phyloP scores from a whole-genome alignment of 2,797 vertebrate genomes.

The Manis crassicaudata region DNA sequence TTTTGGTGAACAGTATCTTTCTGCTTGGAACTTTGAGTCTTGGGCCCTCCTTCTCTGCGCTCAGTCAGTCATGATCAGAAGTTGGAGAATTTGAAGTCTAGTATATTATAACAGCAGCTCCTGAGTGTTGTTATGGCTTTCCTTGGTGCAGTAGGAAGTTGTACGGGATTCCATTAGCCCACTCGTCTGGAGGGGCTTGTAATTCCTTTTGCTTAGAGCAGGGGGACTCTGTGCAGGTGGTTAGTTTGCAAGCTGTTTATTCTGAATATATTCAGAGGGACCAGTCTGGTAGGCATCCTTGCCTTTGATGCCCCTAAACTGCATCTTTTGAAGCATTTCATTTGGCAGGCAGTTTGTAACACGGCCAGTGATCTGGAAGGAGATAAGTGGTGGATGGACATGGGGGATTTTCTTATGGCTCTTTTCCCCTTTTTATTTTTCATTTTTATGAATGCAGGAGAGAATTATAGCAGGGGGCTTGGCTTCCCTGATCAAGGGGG shows the following conservation, averaged over 20 bases:
- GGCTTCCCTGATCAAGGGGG: slow-evolving; percentile 83
- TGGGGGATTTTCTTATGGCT: slow-evolving; percentile 47
- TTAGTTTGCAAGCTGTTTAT: slow-evolving; percentile 52
- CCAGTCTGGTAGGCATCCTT: neutral
- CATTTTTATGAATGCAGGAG: slow-evolving; percentile 81
- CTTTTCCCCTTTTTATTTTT: slow-evolving; percentile 49
- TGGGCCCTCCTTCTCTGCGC: neutral
- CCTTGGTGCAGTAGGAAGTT: slow-evolving; percentile 44
- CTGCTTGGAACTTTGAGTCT: neutral
- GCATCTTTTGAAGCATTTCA: slow-evolving; percentile 63
- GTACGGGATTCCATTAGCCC: neutral
- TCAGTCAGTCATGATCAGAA: neutral
- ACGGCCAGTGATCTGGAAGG: slow-evolving; percentile 57
- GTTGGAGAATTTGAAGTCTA: slow-evolving; percentile 56
- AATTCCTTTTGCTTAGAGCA: slow-evolving; percentile 60
- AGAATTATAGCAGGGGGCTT: slow-evolving; percentile 80
- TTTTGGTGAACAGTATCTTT: neutral
- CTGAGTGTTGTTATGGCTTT: slow-evolving; percentile 26
- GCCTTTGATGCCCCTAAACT: slow-evolving; percentile 2
- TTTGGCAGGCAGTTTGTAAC: slow-evolving; percentile 66
- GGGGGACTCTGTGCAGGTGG: slow-evolving; percentile 20
- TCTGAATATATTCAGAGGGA: slow-evolving; percentile 61
- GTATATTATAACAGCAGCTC: neutral
- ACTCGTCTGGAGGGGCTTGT: slow-evolving; percentile 44
- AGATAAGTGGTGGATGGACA: slow-evolving; percentile 70